Conservation (phyloP, 1,140 invertebrate genomes). For the Andricus grossulariae region DNA sequence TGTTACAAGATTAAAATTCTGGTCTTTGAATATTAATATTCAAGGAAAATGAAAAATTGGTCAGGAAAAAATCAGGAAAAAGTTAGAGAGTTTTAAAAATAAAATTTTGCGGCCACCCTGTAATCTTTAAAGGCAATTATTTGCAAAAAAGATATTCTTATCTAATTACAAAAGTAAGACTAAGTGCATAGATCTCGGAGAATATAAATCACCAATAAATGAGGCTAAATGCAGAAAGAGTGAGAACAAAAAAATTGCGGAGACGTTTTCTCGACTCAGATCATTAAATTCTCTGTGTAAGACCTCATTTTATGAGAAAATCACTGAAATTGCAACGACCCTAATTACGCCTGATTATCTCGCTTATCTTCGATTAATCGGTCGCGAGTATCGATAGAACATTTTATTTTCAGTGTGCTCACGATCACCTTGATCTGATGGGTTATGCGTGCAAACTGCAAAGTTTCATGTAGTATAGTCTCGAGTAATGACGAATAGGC, state of each 20-base stretch:
- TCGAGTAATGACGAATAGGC: slow-evolving; percentile 49
- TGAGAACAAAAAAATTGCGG: background rate
- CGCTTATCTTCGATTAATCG: slow-evolving; percentile 28
- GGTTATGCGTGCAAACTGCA: background rate
- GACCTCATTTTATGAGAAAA: slow-evolving; percentile 28
- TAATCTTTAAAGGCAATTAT: too few relatives aligned
- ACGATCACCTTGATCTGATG: background rate
- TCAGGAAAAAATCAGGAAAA: too few relatives aligned
- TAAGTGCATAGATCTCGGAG: background rate
- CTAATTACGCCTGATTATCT: slow-evolving; percentile 13
- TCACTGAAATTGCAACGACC: slow-evolving; percentile 18
- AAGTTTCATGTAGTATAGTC: background rate
- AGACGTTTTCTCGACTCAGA: background rate
- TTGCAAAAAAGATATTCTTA: too few relatives aligned
- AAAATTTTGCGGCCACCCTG: too few relatives aligned
- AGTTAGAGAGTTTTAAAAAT: too few relatives aligned
- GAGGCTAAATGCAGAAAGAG: background rate
- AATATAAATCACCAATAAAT: background rate
- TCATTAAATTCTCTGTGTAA: slow-evolving; percentile 9
- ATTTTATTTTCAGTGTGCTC: background rate
- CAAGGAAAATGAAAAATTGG: too few relatives aligned
- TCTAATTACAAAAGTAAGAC: too few relatives aligned
- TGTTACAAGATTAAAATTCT: too few relatives aligned
- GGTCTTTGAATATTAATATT: too few relatives aligned
- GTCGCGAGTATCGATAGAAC: slow-evolving; percentile 12